Evolutionary conservation across 2,888 invertebrate genomes (phyloP), one percentile per base, ranked within the genome.

Genomic region (Drosophila meridiana): DNA sequence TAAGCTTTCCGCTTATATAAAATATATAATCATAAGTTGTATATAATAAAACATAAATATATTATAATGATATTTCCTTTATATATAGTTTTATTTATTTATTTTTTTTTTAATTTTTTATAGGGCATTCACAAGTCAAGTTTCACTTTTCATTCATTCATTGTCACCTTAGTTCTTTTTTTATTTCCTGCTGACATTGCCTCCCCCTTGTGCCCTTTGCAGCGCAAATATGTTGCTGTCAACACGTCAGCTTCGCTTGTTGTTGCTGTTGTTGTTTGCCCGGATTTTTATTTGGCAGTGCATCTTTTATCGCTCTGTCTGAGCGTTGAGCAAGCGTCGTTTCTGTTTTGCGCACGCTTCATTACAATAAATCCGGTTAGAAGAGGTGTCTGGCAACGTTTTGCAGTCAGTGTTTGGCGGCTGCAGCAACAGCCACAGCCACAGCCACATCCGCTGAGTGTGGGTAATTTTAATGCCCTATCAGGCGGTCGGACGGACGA

Each of bases 271-370:
- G 55, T 64, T 69, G 64, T 50, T 67, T 72, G 58, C 38, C 28
- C 69, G 63, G 73, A 67, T 82, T 85, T 71, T 87, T 70, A 75
- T 62, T 73, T 77, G 43, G 26, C 76, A 86, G 20, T 90, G 90
- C 89, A 87, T 83, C 83, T 90, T 74, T 76, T 82, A 87, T 90
- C 84, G 82, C 73, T 59, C 66, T 74, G 85, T 75, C 67, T 76
- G 76, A 75, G 71, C 62, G 65, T 26, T 36, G 52, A 52, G 52
- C 43, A 64, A 48, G 69, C 78, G 90, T 90, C 91, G 82, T 80
- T 84, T 90, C 83, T 78, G 81, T 87, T 88, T 88, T 85, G 85
- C 82, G 76, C 83, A 92, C 92, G 91, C 91, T 91, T 92, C 92
- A 92, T 92, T 91, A 90, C 87, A 91, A 90, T 87, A 90, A 91